Base-by-base conservation (phyloP, 2,888 invertebrate species). In the Brachyopa scutellaris region DNA sequence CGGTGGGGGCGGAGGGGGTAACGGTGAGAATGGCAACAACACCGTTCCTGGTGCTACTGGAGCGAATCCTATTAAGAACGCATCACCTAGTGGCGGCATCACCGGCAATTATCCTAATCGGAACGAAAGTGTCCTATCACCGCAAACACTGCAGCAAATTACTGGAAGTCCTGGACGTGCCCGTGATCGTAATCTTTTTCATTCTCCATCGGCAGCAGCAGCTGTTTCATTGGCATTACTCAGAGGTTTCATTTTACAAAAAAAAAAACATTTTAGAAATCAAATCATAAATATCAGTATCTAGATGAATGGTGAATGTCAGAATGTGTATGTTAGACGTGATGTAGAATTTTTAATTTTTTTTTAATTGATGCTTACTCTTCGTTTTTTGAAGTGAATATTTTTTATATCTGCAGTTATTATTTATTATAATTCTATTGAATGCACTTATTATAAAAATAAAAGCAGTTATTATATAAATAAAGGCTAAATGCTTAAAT, bases 101-200 rank as follows among this genome's bases (percentile, higher is more conserved):
- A 26, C 13, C 36, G 47, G 64, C 17, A 77, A 61, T 76, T 85
- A 84, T 38, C 84, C 84, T 47, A 86, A 85, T 79, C 85, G 85
- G 36, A 72, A 51, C 61, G 85, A 84, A 49, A 47, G 70, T 36
- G 59, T 70, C 51, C 85, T 88, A 53, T 84, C 88, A 69, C 86
- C 88, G 53, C 89, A 90, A 85, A 88, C 88, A 66, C 85, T 90
- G 47, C 90, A 89, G 80, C 89, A 90, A 86, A 86, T 89, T 76
- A 88, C 87, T 79, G 89, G 90, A 83, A 90, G 90, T 87, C 90
- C 90, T 78, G 90, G 90, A 86, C 87, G 90, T 80, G 90, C 90
- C 59, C 88, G 90, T 83, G 90, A 90, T 87, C 88, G 90, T 73
- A 90, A 90, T 88, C 85, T 90, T 51, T 90, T 90, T 85, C 88